Conservation (phyloP, 2,797 vertebrate genomes). For the Cephalopachus bancanus region DNA sequence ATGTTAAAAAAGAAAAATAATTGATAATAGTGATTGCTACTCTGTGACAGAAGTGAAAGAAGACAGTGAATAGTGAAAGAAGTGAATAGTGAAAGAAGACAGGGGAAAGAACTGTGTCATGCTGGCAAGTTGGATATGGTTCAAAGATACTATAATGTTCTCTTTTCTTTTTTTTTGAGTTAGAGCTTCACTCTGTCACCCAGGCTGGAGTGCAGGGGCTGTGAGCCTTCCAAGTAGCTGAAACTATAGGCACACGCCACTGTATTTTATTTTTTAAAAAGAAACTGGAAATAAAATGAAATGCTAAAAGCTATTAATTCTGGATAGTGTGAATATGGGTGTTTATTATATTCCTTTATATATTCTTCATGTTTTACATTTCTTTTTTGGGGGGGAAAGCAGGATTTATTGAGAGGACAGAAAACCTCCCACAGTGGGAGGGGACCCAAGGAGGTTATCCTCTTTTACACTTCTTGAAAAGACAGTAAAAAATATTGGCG, state of each 20-base stretch:
- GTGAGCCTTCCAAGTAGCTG: no score
- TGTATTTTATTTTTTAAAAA: not conserved
- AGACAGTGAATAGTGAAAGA: no score
- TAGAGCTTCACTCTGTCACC: not conserved
- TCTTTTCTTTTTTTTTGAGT: not conserved
- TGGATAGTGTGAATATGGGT: not conserved
- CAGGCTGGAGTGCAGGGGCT: not conserved
- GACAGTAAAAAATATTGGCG: not conserved
- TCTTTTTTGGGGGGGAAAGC: not conserved
- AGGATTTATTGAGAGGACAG: no score
- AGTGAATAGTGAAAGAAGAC: not conserved
- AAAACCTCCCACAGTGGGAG: no score
- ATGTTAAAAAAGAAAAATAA: not conserved
- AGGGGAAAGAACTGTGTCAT: not conserved
- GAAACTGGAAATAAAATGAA: not conserved
- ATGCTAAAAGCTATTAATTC: conserved; percentile 2
- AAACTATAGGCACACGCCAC: not conserved
- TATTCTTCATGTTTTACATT: not conserved
- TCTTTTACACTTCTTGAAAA: conserved; percentile 30
- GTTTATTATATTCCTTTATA: not conserved
- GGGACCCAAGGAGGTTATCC: no score
- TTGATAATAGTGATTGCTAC: not conserved
- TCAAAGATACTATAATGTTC: not conserved
- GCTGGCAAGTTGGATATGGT: not conserved
- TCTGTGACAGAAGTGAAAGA: not conserved